Conservation (phyloP, 1,140 invertebrate species). For the Scaptomyza pallida region DNA sequence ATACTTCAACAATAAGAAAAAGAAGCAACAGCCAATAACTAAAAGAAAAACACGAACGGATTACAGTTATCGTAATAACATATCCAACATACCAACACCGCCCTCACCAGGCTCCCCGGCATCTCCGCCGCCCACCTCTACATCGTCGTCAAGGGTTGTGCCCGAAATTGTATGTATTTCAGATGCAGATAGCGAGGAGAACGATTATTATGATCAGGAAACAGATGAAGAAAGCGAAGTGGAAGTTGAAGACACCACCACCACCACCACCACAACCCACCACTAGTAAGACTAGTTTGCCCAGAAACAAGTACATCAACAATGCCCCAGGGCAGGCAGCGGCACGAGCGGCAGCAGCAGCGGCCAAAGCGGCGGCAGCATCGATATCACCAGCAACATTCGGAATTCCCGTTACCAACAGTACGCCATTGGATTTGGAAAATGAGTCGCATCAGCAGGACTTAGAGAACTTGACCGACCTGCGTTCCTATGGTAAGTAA, state of each 20-base stretch:
- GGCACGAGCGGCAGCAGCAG: slow-evolving; percentile 40
- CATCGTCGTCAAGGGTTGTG: slow-evolving; percentile 1
- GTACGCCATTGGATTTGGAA: slow-evolving; percentile 61
- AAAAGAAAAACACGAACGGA: slow-evolving; percentile 23
- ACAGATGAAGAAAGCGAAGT: slow-evolving; percentile 31
- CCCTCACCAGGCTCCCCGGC: slow-evolving; percentile 48
- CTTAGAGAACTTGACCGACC: slow-evolving; percentile 63
- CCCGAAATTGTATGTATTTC: slow-evolving; percentile 54
- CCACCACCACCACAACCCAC: slow-evolving; percentile 25
- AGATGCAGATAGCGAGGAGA: slow-evolving; percentile 64
- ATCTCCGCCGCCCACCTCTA: slow-evolving; percentile 13
- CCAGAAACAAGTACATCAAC: slow-evolving; percentile 1
- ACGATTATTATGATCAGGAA: slow-evolving; percentile 36
- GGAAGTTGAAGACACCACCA: slow-evolving; percentile 37
- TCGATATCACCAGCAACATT: slow-evolving; percentile 39
- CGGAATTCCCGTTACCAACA: slow-evolving; percentile 56
- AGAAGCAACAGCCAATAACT: slow-evolving; percentile 22
- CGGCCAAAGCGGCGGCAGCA: slow-evolving; percentile 35
- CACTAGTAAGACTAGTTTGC: slow-evolving; percentile 19
- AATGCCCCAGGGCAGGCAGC: slow-evolving; percentile 9
- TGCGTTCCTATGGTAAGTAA: slow-evolving; percentile 71
- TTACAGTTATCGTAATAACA: slow-evolving; percentile 58
- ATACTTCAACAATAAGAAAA: slow-evolving; percentile 40
- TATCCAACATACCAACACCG: slow-evolving; percentile 55
- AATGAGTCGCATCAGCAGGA: slow-evolving; percentile 68